phyloP scores from a whole-genome alignment of 2,888 invertebrate genomes.

The Falcaria lacertinaria region DNA sequence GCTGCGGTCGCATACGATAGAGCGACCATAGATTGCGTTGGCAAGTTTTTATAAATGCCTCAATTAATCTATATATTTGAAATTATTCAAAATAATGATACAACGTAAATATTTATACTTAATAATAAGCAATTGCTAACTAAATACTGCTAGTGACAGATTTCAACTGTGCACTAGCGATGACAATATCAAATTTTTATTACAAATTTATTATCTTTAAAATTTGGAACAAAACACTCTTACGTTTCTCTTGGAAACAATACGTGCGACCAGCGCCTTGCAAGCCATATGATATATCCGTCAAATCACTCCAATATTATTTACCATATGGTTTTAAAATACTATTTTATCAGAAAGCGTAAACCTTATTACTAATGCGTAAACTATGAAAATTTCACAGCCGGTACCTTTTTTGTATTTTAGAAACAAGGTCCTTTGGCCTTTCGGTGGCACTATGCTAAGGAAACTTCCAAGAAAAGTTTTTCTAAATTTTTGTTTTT shows the following conservation, averaged over 20 bases:
- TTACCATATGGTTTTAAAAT: conserved; percentile 18
- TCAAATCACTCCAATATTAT: conserved; percentile 15
- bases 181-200: background rate
- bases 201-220: background rate
- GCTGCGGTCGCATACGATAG: conserved; percentile 34
- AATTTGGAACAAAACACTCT: conserved; percentile 25
- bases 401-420: conserved; percentile 37
- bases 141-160: too few species aligned
- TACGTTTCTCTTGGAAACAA: conserved; percentile 32
- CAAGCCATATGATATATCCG: conserved; percentile 17
- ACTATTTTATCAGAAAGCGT: conserved; percentile 14
- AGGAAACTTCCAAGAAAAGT: too few species aligned
- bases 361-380: too few species aligned
- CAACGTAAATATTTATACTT: conserved; percentile 2
- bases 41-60: conserved; percentile 29
- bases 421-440: conserved; percentile 17
- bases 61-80: background rate
- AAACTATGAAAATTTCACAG: conserved; percentile 43
- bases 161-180: background rate
- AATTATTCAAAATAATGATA: background rate
- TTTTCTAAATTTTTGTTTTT: too few species aligned
- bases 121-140: background rate
- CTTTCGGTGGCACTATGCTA: conserved; percentile 21
- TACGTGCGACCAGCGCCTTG: conserved; percentile 58
- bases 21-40: conserved; percentile 22